A percentile compares a stretch with the other conserved stretches of the same genome.
Evolutionary conservation across 2,797 vertebrate genomes (phyloP).

Genomic region (Micropoecilia bifurca): DNA sequence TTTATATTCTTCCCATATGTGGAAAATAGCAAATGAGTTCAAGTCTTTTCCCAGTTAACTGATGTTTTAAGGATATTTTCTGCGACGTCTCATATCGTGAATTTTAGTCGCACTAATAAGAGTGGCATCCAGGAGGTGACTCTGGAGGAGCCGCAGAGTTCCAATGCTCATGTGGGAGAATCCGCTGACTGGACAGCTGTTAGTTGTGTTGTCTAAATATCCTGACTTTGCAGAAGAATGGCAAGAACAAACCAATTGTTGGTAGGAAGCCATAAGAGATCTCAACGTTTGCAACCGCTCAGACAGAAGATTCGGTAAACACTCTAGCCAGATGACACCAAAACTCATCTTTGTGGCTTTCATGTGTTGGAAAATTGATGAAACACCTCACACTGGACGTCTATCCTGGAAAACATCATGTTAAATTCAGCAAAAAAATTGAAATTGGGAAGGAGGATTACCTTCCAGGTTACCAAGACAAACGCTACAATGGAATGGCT

Average conservation of each 20-base stretch:
- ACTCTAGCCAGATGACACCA: neutral
- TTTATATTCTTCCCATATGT: neutral
- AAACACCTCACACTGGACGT: neutral
- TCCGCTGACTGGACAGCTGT: neutral
- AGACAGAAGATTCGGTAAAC: neutral
- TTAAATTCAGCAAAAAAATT: neutral
- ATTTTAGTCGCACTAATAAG: neutral
- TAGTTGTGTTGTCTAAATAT: neutral
- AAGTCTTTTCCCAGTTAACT: neutral
- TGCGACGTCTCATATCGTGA: too few species aligned
- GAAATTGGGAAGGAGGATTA: neutral
- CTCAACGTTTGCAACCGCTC: neutral
- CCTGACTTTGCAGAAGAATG: neutral
- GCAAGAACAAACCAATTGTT: neutral
- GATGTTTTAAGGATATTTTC: neutral
- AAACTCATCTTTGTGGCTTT: neutral
- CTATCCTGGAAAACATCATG: neutral
- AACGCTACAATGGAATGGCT: neutral
- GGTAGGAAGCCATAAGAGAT: neutral
- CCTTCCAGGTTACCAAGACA: neutral
- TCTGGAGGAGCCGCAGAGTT: neutral
- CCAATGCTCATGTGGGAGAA: neutral
- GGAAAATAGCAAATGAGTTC: neutral
- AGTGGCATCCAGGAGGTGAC: neutral
- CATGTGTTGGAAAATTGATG: neutral